Evolutionary conservation across 2,113 vertebrate species (phyloP), one percentile per base, ranked within the genome.

Genomic region (Crotalus viridis): DNA sequence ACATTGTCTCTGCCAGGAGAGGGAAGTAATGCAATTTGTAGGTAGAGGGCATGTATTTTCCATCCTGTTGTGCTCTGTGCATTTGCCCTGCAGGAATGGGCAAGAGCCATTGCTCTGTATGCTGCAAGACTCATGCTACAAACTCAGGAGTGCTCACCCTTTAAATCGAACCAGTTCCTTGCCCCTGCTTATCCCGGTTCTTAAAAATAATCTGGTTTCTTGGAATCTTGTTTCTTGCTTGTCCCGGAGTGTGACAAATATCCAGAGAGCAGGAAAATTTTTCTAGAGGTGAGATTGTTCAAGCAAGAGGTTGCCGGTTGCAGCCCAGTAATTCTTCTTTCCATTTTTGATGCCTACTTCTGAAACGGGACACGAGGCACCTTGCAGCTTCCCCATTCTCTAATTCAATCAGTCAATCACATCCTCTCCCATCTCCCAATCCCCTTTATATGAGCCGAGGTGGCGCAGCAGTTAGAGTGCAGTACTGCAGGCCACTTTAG

Each of bases 71-170:
- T 81, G 15, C 6, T 39, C 5, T 81, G 69, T 81, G n/a, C 2
- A 5, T 81, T n/a, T 99, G 94, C 98, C 98, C 57, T 97, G 61
- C 89, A 97, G 98, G 0, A 98, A 99, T 93, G 97, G 96, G 98
- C 98, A 89, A 93, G 94, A 28, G 51, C 24, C 19, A n/a, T 22
- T 39, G 2, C 5, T 39, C 17, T 24, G 4, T 89, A 28, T 90
- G 46, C 2, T 33, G 26, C 89, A 89, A 55, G 46, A 64, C 21
- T 86, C 43, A 21, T 26, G 46, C 85, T 48, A 24, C 8, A 48
- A 43, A 86, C 43, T 12, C 22, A 5, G 17, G 85, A 26, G 3
- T 48, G 22, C 43, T 86, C 85, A 48, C 3, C 22, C 43, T 51
- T 51, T 26, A 26, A 4, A 26, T 46, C 39, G 26, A 48, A 51